phyloP scores from a whole-genome alignment of 2,888 invertebrate genomes.

The Lamellibrachia satsuma region DNA sequence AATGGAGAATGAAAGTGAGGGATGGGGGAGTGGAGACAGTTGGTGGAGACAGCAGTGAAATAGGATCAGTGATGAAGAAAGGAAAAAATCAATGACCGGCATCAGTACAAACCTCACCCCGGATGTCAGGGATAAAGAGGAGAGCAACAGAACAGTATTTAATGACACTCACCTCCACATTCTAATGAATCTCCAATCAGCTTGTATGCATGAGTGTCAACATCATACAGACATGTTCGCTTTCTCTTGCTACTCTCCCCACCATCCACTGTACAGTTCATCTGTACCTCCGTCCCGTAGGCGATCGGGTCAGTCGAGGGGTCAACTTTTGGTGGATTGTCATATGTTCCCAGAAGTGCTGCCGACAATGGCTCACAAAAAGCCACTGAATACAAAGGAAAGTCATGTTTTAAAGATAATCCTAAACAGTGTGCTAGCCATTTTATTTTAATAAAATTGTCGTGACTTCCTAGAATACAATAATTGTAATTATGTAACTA shows the following conservation, averaged over 20 bases:
- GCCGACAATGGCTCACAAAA: background rate
- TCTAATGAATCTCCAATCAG: slow-evolving; percentile 51
- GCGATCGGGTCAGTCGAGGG: background rate
- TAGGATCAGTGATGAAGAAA: too few relatives aligned
- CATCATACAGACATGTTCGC: slow-evolving; percentile 49
- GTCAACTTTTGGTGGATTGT: background rate
- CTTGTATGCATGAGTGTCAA: slow-evolving; percentile 41
- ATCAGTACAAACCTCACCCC: too few relatives aligned
- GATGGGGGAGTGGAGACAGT: too few relatives aligned
- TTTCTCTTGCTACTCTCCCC: slow-evolving; percentile 37
- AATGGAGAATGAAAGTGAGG: too few relatives aligned
- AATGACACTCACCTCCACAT: slow-evolving; percentile 49
- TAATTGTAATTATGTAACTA: background rate
- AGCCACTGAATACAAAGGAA: background rate
- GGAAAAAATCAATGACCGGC: too few relatives aligned
- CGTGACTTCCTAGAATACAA: background rate
- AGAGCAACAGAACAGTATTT: background rate
- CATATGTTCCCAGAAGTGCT: background rate
- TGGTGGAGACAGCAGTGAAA: too few relatives aligned
- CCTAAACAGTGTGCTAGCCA: background rate
- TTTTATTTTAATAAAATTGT: background rate
- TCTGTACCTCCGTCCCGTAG: background rate
- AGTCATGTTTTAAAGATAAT: background rate
- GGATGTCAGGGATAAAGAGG: too few relatives aligned
- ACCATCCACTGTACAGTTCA: slow-evolving; percentile 24